Percentiles rank a stretch among this genome's conserved stretches.
These are phyloP conservation scores for Cyphomyrus plagiostoma DNA, from an alignment of 2,113 vertebrate species.

Conservation along the genomic window DNA sequence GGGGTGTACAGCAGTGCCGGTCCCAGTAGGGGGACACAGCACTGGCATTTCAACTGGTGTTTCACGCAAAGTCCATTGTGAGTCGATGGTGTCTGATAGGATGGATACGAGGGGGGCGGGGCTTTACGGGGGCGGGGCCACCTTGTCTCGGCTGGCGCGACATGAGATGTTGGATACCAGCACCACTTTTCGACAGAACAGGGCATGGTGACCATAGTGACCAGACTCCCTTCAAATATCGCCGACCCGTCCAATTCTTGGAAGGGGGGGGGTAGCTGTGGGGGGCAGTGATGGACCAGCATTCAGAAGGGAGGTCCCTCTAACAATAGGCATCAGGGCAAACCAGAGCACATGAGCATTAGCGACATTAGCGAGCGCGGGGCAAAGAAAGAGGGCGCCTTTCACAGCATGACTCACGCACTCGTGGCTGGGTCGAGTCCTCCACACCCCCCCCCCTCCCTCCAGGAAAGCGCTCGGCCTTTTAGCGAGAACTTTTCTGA, in stretches of 20 bases:
- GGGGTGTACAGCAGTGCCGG: background rate
- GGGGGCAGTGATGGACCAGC: background rate
- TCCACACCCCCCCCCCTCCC: background rate
- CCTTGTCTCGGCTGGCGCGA: background rate
- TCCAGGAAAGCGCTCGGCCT: background rate
- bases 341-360: background rate
- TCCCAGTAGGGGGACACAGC: background rate
- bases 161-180: background rate
- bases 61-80: background rate
- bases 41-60: background rate
- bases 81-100: background rate
- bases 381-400: background rate
- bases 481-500: constrained; percentile 11
- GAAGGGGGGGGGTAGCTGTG: background rate
- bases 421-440: background rate
- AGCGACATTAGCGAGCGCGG: background rate
- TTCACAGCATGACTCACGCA: background rate
- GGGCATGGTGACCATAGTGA: background rate
- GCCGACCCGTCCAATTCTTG: background rate
- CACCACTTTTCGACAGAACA: background rate
- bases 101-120: background rate
- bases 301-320: background rate
- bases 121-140: background rate
- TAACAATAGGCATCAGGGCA: background rate
- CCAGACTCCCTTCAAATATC: background rate